Base-by-base conservation (phyloP, 2,888 invertebrate genomes). In the Melinaea menophilus region DNA sequence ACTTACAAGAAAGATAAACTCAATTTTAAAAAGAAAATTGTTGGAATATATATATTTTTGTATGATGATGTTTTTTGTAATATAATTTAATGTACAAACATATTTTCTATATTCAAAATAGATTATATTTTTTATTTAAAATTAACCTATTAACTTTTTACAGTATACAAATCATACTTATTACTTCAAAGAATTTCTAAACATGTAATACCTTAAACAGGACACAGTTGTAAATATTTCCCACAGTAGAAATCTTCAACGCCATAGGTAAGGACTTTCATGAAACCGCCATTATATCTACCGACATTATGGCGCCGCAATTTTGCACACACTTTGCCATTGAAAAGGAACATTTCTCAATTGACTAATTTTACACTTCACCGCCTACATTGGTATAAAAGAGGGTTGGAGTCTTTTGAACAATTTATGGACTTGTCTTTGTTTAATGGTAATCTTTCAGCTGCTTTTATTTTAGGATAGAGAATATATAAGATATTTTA, bases 311-410 rank as follows among this genome's bases (percentile, higher is more conserved):
- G 41, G 9, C 9, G 46, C 71, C 71, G 71, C 74, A 77, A 78
- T 77, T 75, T 75, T 63, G 70, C 73, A 75, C 69, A 75, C 51
- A 51, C 69, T 73, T 62, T 65, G 62, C 65, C 68, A 69, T 65
- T 63, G 69, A 73, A 74, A 73, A 73, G 66, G 61, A 72, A 76
- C 66, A 67, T 73, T 76, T 75, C 77, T 78, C 77, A 75, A 78
- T 76, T 71, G 75, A 72, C 78, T 79, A 81, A 81, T 82, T 81
- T 78, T 76, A 74, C 75, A 75, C 81, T 82, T 76, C 72, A 78
- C 68, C 69, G 74, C 72, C 72, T 69, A 56, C 63, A 69, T 65
- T 56, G 62, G 47, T 51, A 63, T 60, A 62, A 56, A 67, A 58
- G 22, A 51, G 31, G 5, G 41, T 9, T 9, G 41, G 9, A 41